These are phyloP conservation scores for Bubo blakistoni DNA, from an alignment of 2,113 vertebrate species.

Conservation along the genomic window DNA sequence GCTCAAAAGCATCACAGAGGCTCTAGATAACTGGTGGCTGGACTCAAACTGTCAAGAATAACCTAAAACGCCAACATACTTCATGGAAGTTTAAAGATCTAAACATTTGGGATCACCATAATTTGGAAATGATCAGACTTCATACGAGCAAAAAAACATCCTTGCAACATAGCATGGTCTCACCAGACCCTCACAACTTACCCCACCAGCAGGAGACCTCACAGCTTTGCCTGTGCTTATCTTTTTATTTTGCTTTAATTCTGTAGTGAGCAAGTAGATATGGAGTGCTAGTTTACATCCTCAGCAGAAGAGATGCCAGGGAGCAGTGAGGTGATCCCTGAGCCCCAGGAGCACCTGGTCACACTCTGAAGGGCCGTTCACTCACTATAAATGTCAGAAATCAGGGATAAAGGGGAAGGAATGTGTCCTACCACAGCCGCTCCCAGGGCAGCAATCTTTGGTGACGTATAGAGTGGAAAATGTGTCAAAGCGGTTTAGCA, in stretches of 20 bases:
- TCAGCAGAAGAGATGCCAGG: background rate
- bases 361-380: background rate
- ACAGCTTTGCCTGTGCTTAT: background rate
- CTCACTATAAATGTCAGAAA: background rate
- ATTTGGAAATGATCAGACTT: background rate
- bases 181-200: background rate
- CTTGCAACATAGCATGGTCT: background rate
- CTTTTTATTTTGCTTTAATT: background rate
- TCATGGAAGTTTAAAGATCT: background rate
- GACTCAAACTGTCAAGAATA: background rate
- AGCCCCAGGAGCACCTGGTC: background rate
- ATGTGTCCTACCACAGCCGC: background rate
- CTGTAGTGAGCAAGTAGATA: background rate
- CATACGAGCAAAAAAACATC: background rate
- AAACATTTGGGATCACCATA: background rate
- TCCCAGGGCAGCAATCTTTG: conserved; percentile 1
- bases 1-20: background rate
- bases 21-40: background rate
- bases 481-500: conserved; percentile 10
- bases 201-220: background rate
- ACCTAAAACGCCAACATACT: background rate
- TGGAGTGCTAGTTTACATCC: accelerated
- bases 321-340: background rate
- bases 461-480: background rate
- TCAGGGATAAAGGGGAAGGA: background rate